phyloP scores from a whole-genome alignment of 2,797 vertebrate genomes.

The Harpagifer antarcticus region DNA sequence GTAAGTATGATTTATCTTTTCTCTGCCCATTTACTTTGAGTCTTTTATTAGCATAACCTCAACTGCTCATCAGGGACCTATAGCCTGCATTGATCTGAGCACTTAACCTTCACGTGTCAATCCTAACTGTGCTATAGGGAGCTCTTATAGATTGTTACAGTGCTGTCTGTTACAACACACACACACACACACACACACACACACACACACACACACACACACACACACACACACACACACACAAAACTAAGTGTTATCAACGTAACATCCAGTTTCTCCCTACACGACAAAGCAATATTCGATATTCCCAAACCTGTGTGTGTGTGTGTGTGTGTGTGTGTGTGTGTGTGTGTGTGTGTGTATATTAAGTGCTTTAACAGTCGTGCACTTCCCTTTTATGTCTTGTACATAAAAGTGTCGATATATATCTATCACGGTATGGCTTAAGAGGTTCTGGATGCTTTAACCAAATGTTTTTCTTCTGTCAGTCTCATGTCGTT shows the following conservation, averaged over 20 bases:
- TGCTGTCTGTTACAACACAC: conserved; percentile 17
- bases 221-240: conserved; percentile 2
- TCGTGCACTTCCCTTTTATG: conserved; percentile 33
- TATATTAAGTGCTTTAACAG: conserved; percentile 38
- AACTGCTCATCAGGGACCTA: conserved; percentile 42
- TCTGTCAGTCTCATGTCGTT: not conserved
- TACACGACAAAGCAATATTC: conserved; percentile 56
- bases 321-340: conserved; percentile 8
- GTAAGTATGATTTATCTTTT: not conserved
- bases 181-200: not conserved
- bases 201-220: conserved; percentile 22
- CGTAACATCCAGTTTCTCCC: conserved; percentile 30
- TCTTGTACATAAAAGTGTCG: conserved; percentile 21
- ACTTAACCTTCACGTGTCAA: conserved; percentile 42
- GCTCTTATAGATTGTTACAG: conserved; percentile 35
- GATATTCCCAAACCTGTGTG: conserved; percentile 38
- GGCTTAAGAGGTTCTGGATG: conserved; percentile 19
- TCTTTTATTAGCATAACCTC: conserved; percentile 4
- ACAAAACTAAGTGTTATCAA: conserved; percentile 19
- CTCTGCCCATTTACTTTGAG: not conserved
- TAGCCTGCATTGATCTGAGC: conserved; percentile 47
- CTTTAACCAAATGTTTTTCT: conserved; percentile 60
- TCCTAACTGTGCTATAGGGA: conserved; percentile 46
- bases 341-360: conserved; percentile 13
- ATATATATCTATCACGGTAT: conserved; percentile 34